phyloP scores from a whole-genome alignment of 2,113 vertebrate species.

The Pleuronectes platessa region DNA sequence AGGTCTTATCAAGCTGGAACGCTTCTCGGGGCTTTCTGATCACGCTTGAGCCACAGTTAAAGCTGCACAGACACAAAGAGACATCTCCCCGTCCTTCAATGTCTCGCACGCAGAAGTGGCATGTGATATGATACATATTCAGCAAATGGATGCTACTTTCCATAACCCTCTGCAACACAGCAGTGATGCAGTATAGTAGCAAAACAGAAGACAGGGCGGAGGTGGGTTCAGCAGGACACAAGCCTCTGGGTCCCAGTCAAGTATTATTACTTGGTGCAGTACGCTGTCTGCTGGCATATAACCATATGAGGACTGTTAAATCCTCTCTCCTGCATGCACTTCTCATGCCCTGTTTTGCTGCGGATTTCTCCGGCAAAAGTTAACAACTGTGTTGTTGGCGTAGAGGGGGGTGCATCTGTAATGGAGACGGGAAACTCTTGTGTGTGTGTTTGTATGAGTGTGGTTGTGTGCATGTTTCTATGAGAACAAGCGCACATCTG shows the following conservation, averaged over 20 bases:
- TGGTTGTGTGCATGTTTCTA: slow-evolving; percentile 11
- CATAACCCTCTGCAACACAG: slow-evolving; percentile 19
- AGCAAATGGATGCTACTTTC: background rate
- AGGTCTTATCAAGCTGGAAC: slow-evolving; percentile 33
- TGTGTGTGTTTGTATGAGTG: slow-evolving; percentile 4
- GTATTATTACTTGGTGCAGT: slow-evolving; percentile 53
- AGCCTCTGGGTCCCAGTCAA: slow-evolving; percentile 59
- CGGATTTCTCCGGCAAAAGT: slow-evolving; percentile 25
- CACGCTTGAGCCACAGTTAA: slow-evolving; percentile 16
- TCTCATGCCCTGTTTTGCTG: slow-evolving; percentile 19
- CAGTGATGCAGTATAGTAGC: slow-evolving; percentile 17
- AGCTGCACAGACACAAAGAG: slow-evolving; percentile 8
- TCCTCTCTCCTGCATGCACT: slow-evolving; percentile 28
- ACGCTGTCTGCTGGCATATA: slow-evolving; percentile 45
- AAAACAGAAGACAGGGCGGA: slow-evolving; percentile 25
- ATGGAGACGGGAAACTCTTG: background rate
- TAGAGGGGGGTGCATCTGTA: slow-evolving; percentile 11
- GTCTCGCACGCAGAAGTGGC: background rate
- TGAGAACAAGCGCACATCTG: slow-evolving; percentile 43
- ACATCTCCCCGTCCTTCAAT: background rate
- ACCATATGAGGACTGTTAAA: slow-evolving; percentile 43
- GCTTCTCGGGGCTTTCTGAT: background rate
- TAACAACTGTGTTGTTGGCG: slow-evolving; percentile 29
- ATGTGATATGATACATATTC: background rate
- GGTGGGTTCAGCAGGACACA: slow-evolving; percentile 42